These are phyloP conservation scores for Rhaphigaster nebulosa DNA, from an alignment of 2,888 invertebrate genomes.

Conservation along the genomic window DNA sequence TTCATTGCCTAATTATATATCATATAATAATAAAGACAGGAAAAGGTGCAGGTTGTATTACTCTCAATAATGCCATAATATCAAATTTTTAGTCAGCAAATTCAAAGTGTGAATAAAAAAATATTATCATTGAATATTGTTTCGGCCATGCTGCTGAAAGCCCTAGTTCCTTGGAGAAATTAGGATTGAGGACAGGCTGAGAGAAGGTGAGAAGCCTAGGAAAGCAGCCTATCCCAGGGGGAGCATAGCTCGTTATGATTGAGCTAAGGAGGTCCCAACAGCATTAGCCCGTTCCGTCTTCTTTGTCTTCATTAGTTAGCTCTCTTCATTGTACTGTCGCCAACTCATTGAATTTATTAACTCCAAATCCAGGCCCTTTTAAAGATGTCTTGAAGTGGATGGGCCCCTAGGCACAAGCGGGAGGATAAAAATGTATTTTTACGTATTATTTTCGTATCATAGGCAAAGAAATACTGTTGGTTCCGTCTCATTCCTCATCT, in stretches of 20 bases:
- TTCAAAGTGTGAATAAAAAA: too few species aligned
- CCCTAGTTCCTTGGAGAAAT: background rate
- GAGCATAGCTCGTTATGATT: constrained; percentile 6
- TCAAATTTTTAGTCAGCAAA: too few species aligned
- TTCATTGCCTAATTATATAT: too few species aligned
- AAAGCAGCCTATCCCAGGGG: background rate
- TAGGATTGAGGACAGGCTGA: background rate
- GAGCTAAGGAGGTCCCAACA: constrained; percentile 10
- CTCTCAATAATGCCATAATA: too few species aligned
- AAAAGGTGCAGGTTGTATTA: too few species aligned
- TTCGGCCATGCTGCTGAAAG: background rate
- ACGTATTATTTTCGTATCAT: too few species aligned
- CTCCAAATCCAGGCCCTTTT: background rate
- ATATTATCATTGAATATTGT: too few species aligned
- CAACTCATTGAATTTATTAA: constrained; percentile 21
- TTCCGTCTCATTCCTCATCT: too few species aligned
- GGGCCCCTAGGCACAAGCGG: too few species aligned
- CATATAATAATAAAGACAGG: too few species aligned
- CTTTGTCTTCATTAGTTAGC: constrained; percentile 34
- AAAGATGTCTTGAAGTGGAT: background rate
- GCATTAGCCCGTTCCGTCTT: constrained; percentile 4
- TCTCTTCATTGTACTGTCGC: background rate
- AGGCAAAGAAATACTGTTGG: too few species aligned
- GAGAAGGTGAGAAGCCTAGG: background rate
- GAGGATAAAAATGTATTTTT: too few species aligned